Conservation (phyloP, 2,113 vertebrate species). For the Noctilio leporinus region DNA sequence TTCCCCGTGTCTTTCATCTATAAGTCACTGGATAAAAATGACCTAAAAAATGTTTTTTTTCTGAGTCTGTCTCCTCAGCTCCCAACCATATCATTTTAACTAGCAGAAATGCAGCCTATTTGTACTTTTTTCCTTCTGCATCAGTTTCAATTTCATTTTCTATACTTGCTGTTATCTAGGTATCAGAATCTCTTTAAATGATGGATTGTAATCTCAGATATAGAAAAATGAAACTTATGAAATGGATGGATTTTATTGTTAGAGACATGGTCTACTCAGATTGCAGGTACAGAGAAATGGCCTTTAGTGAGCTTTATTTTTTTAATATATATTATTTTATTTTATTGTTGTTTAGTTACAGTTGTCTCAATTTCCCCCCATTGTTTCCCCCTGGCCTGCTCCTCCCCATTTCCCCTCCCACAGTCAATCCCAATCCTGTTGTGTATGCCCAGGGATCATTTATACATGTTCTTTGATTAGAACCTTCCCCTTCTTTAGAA, state of each 20-base stretch:
- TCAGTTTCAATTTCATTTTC: constrained; percentile 62
- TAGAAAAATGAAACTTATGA: constrained; percentile 50
- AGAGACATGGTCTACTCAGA: background rate
- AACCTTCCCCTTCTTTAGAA: no score
- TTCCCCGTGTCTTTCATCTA: constrained; percentile 9
- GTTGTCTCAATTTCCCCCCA: no score
- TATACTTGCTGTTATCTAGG: constrained; percentile 67
- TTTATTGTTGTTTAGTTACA: no score
- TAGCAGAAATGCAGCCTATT: constrained; percentile 51
- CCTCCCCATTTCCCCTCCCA: no score
- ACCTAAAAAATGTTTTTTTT: background rate
- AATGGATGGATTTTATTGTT: constrained; percentile 66
- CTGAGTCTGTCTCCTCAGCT: background rate
- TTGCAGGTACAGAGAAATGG: background rate
- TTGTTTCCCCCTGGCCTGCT: no score
- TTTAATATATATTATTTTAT: no score
- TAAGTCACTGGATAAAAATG: constrained; percentile 50
- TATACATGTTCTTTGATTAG: no score
- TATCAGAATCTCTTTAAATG: constrained; percentile 64
- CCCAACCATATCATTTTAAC: constrained; percentile 55
- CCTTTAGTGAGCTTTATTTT: background rate
- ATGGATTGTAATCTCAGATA: constrained; percentile 65
- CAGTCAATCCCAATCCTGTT: no score
- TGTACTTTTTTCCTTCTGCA: constrained; percentile 34
- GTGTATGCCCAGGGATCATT: no score